Evolutionary conservation across 2,113 vertebrate genomes (phyloP).

Genomic region (Coptodon bakossiorum): DNA sequence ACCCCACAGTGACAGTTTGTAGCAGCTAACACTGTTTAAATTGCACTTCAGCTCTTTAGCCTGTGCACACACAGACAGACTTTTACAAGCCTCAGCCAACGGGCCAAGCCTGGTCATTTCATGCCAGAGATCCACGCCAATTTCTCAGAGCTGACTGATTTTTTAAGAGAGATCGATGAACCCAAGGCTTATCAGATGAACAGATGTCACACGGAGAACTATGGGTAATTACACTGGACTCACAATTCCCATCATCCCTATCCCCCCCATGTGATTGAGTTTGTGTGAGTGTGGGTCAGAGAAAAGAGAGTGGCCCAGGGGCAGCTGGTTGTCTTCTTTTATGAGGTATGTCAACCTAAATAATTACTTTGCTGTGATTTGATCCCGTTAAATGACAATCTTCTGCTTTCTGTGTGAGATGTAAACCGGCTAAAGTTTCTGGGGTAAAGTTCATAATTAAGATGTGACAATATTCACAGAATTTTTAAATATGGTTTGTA

Average conservation of each 20-base stretch:
- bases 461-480: not conserved
- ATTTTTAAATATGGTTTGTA: not conserved
- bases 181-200: constrained; percentile 11
- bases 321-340: not conserved
- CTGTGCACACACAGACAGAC: not conserved
- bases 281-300: not conserved
- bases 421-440: not conserved
- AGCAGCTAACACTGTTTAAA: not conserved
- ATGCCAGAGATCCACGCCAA: not conserved
- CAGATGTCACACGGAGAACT: constrained; percentile 19
- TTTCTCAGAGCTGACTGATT: constrained; percentile 1
- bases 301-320: not conserved
- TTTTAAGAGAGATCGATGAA: constrained; percentile 31
- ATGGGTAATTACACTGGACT: constrained; percentile 5
- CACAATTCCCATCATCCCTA: not conserved
- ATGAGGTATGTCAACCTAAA: not conserved
- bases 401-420: not conserved
- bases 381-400: not conserved
- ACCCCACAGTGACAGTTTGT: not conserved
- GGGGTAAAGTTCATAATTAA: not conserved
- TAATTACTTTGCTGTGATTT: not conserved
- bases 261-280: not conserved
- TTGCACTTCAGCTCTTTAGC: not conserved
- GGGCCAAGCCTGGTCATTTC: not conserved
- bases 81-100: not conserved